Percentiles rank a stretch among this genome's conserved stretches.
These are phyloP conservation scores for Ceyx melanurus DNA, from an alignment of 2,113 vertebrate genomes.

Conservation along the genomic window DNA sequence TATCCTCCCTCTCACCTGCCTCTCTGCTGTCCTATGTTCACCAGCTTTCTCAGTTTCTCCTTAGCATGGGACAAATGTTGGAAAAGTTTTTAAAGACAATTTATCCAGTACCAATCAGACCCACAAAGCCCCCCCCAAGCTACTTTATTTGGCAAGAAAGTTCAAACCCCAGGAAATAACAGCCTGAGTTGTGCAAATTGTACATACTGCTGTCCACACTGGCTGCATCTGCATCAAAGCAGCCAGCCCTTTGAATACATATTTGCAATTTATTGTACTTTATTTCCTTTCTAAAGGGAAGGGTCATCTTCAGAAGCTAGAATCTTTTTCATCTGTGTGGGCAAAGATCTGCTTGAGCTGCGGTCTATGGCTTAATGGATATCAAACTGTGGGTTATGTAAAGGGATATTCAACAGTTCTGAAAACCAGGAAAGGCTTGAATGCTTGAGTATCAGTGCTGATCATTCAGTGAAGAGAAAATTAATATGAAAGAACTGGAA, in stretches of 20 bases:
- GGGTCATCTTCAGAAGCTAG: background rate
- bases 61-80: background rate
- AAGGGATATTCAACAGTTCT: background rate
- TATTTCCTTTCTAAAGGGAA: background rate
- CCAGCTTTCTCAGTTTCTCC: background rate
- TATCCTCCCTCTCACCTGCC: background rate
- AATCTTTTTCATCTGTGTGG: background rate
- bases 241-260: background rate
- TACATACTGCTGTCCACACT: fast-evolving
- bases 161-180: background rate
- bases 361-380: background rate
- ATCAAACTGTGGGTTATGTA: background rate
- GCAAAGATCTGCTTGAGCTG: background rate
- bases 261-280: background rate
- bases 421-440: background rate
- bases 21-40: background rate
- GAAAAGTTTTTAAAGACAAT: background rate
- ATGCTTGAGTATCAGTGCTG: background rate
- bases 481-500: background rate
- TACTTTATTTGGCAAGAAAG: background rate
- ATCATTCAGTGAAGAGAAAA: constrained; percentile 10
- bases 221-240: background rate
- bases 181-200: background rate
- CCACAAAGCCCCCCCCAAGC: no score
- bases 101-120: background rate